A percentile compares a stretch with the other conserved stretches of the same genome.
phyloP scores from a whole-genome alignment of 2,113 vertebrate genomes.

The Pontoporia blainvillei region DNA sequence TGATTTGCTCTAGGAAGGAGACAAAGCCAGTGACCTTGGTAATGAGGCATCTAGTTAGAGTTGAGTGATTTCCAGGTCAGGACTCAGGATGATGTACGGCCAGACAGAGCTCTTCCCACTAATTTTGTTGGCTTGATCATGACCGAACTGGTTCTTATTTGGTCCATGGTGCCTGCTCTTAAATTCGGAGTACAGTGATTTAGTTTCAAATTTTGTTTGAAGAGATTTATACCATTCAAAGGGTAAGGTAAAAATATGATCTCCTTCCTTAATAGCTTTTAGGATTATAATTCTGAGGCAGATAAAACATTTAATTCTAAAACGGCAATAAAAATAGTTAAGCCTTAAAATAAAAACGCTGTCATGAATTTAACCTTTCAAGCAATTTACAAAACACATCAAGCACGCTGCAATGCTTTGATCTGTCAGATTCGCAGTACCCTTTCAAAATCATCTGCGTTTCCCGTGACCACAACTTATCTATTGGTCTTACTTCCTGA shows the following conservation, averaged over 20 bases:
- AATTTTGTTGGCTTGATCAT: not conserved
- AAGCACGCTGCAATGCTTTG: not conserved
- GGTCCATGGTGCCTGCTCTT: not conserved
- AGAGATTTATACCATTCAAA: not conserved
- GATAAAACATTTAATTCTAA: not conserved
- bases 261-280: not conserved
- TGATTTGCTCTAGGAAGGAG: not conserved
- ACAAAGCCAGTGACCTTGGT: conserved; percentile 40
- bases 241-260: not conserved
- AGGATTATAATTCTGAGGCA: not conserved
- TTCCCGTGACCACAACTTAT: not conserved
- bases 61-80: conserved; percentile 15
- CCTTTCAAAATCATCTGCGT: not conserved
- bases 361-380: not conserved
- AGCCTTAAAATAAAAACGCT: not conserved
- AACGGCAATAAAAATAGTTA: not conserved
- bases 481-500: not conserved
- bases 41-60: not conserved
- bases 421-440: not conserved
- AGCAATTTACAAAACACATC: not conserved
- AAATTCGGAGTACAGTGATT: not conserved
- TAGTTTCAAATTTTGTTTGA: not conserved
- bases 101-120: not conserved
- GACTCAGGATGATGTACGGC: not conserved
- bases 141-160: not conserved